phyloP scores from a whole-genome alignment of 23 tunicate species.

The Trididemnum nubilum region DNA sequence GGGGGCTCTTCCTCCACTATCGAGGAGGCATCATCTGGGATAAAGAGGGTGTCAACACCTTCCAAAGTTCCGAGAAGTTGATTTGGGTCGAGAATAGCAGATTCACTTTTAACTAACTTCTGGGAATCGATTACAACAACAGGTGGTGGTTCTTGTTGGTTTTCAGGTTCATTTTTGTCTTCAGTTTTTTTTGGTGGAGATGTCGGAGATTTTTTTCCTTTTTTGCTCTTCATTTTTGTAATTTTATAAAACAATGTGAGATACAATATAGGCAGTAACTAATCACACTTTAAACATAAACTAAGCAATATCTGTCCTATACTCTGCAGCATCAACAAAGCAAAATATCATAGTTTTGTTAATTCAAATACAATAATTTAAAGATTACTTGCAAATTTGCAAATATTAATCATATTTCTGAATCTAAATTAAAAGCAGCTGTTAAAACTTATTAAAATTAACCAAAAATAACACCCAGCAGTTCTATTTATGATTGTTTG shows the following conservation, averaged over 20 bases:
- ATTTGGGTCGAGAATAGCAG: conserved; percentile 57
- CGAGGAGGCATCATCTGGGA: conserved; percentile 85
- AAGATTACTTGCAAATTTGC: too few species aligned
- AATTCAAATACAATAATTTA: too few species aligned
- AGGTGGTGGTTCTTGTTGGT: conserved; percentile 1
- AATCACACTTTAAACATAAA: neutral
- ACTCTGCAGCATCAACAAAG: too few species aligned
- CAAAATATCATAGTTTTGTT: too few species aligned
- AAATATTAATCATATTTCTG: too few species aligned
- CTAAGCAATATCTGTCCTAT: too few species aligned
- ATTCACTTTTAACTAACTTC: conserved; percentile 64
- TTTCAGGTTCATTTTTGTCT: conserved; percentile 17
- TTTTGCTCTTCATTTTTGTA: conserved; percentile 47
- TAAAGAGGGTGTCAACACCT: conserved; percentile 38
- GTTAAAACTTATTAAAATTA: too few species aligned
- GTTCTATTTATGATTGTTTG: too few species aligned
- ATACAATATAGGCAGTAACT: neutral
- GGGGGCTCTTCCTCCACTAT: conserved; percentile 51
- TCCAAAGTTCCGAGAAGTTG: conserved; percentile 35
- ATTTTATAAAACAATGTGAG: neutral
- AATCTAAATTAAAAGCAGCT: too few species aligned
- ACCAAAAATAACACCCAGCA: too few species aligned
- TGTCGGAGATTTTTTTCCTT: conserved; percentile 54
- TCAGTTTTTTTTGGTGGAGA: conserved; percentile 19
- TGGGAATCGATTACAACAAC: conserved; percentile 62